phyloP scores from a whole-genome alignment of 2,888 invertebrate species.

The Tetropium fuscum region DNA sequence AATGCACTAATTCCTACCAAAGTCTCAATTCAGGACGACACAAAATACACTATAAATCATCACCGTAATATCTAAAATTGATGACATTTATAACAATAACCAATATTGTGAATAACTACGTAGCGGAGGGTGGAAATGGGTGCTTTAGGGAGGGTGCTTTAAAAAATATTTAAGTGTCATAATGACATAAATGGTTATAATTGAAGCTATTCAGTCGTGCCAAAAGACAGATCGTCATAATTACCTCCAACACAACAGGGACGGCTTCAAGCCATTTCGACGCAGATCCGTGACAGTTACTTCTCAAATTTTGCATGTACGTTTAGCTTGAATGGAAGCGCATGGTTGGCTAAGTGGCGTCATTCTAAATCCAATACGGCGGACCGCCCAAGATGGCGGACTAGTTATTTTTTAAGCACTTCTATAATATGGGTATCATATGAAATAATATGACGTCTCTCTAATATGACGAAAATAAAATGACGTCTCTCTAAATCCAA shows the following conservation, averaged over 20 bases:
- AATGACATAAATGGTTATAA: slow-evolving; percentile 1
- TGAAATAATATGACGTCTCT: no score
- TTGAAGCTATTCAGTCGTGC: not conserved
- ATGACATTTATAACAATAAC: slow-evolving; percentile 20
- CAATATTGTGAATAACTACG: slow-evolving; percentile 3
- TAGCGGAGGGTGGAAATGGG: no score
- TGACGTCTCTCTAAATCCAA: no score
- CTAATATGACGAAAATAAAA: no score
- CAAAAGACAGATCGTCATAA: not conserved
- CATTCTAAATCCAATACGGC: no score
- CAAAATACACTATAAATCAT: slow-evolving; percentile 14
- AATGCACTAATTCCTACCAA: slow-evolving; percentile 20
- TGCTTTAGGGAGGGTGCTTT: not conserved
- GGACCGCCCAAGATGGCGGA: no score
- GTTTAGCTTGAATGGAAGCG: no score
- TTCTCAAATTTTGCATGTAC: no score
- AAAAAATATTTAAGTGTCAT: slow-evolving; percentile 1
- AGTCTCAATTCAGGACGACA: slow-evolving; percentile 21
- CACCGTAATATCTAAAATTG: slow-evolving; percentile 13
- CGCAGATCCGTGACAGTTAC: no score
- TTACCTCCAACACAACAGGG: not conserved
- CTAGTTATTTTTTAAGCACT: no score
- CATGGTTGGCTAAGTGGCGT: no score
- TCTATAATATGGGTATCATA: no score
- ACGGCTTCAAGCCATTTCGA: not conserved